Percentiles rank a stretch among this genome's conserved stretches.
Evolutionary conservation across 1,140 invertebrate genomes (phyloP).

Genomic region (Temnothorax nylanderi): DNA sequence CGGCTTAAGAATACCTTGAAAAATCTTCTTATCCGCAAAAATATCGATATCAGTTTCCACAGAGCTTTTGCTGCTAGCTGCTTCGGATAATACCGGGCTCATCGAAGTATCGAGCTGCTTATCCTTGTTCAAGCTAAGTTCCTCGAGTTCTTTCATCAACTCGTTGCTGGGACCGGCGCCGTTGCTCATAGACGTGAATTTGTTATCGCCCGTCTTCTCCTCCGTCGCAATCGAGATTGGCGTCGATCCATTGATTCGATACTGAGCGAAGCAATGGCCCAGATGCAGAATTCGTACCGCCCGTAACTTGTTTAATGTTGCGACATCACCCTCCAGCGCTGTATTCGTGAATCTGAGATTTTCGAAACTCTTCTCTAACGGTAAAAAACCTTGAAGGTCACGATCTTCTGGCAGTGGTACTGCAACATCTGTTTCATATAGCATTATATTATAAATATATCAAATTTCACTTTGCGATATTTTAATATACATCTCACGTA

Average conservation of each 20-base stretch:
- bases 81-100: conserved; percentile 81
- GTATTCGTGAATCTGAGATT: conserved; percentile 84
- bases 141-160: conserved; percentile 83
- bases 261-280: conserved; percentile 84
- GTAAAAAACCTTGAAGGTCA: conserved; percentile 92
- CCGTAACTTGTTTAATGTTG: conserved; percentile 79
- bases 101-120: conserved; percentile 70
- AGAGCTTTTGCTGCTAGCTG: conserved; percentile 80
- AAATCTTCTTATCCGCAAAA: conserved; percentile 85
- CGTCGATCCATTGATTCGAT: conserved; percentile 81
- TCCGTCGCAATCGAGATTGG: conserved; percentile 74
- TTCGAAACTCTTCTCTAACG: conserved; percentile 88
- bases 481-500: background rate
- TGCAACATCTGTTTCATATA: conserved; percentile 86
- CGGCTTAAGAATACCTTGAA: conserved; percentile 88
- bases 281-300: conserved; percentile 86
- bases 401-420: conserved; percentile 92
- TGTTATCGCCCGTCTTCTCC: conserved; percentile 70
- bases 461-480: background rate
- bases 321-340: conserved; percentile 74
- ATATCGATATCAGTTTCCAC: conserved; percentile 73
- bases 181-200: conserved; percentile 75
- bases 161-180: conserved; percentile 79
- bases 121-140: conserved; percentile 81
- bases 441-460: background rate